Base-by-base conservation (phyloP, 2,888 invertebrate genomes). In the Pasiphila rectangulata region DNA sequence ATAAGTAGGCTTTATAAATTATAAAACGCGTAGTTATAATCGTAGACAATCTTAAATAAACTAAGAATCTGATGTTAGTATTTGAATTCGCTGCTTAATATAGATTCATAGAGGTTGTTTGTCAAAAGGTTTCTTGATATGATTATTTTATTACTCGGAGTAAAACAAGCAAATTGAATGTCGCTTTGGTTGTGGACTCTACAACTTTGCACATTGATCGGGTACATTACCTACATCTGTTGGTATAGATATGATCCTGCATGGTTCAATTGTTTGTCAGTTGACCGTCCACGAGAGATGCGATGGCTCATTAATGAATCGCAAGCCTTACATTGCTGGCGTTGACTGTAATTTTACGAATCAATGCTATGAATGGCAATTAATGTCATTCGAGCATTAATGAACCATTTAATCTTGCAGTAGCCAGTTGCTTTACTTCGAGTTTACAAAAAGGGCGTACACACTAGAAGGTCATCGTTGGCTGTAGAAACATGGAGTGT, bases 1-100 rank as follows among this genome's bases (percentile, higher is more conserved):
- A 72, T 86, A 85, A 83, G 84, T 87, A 87, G 83, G 87, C 87
- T 88, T 88, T 85, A 86, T 85, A 87, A 86, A 86, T 86, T 83
- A 81, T 83, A 83, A 72, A 72, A 84, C 78, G 83, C 86, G 75
- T 88, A 86, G 84, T 74, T 77, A 71, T 69, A 83, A 83, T 81
- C 69, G 82, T 85, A 84, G 83, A 75, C 66, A 77, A 72, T 74
- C 75, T 72, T 78, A 75, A 15, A 76, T 82, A 75, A 77, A 75
- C 57, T 79, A 81, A 80, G 78, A 74, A 80, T 74, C 80, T 67
- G 78, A 76, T 67, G 65, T 76, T 80, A 83, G 83, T 83, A 80
- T 81, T 81, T 79, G 71, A 77, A 79, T 71, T 71, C 62, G 68
- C 72, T 81, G 85, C 85, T 85, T 86, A 75, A 21, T 79, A 81